A percentile compares a stretch with the other conserved stretches of the same genome.
phyloP scores from a whole-genome alignment of 2,797 vertebrate species.

The Sebastes ruberrimus region DNA sequence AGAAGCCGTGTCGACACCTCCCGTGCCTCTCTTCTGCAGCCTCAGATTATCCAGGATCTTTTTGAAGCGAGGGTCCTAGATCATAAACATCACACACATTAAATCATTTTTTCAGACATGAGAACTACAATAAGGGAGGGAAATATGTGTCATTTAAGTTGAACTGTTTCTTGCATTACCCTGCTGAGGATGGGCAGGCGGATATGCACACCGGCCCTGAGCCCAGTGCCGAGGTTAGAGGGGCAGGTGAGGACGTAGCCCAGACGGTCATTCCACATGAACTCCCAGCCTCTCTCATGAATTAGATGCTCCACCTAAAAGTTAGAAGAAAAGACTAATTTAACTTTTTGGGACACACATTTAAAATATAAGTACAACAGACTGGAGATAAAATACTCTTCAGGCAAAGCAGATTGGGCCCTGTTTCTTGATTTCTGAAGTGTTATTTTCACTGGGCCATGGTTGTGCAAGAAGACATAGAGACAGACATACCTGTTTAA shows the following conservation, averaged over 20 bases:
- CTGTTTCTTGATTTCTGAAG: neutral
- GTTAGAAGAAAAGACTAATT: neutral
- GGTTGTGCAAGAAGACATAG: neutral
- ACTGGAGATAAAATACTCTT: neutral
- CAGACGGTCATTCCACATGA: slow-evolving; percentile 94
- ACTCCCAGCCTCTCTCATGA: slow-evolving; percentile 92
- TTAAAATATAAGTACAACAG: neutral
- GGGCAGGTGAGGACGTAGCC: slow-evolving; percentile 93
- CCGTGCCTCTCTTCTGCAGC: slow-evolving; percentile 93
- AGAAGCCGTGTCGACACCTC: slow-evolving; percentile 90
- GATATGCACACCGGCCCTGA: slow-evolving; percentile 91
- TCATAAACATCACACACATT: neutral
- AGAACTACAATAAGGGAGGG: neutral
- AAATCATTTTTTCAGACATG: accelerated
- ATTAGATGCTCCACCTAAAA: slow-evolving; percentile 91
- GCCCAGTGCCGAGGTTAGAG: slow-evolving; percentile 92
- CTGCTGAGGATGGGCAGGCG: slow-evolving; percentile 88
- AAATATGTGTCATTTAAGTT: neutral
- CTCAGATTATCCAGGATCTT: slow-evolving; percentile 92
- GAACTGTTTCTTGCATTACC: slow-evolving; percentile 69
- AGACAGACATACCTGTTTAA: slow-evolving; percentile 84
- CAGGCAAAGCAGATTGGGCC: neutral
- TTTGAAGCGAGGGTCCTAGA: slow-evolving; percentile 89
- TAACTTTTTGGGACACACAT: neutral
- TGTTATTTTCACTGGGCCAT: neutral